Percentiles rank a stretch among this genome's conserved stretches.
Evolutionary conservation across 64 coral and sea anemone genomes (phyloP).

Genomic region (Exaiptasia diaphana): DNA sequence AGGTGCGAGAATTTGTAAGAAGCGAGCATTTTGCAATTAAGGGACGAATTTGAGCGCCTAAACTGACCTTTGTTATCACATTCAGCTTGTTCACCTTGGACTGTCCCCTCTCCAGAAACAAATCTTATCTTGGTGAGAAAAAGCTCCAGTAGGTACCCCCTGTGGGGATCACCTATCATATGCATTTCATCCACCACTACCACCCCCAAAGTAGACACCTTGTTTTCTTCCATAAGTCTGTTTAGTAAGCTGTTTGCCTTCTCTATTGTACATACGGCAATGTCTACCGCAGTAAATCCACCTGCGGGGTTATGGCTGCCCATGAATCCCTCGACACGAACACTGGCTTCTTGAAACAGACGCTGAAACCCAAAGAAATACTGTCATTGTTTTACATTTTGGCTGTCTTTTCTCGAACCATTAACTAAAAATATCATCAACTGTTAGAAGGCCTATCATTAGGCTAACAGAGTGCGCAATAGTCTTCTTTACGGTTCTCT

Average conservation of each 20-base stretch:
- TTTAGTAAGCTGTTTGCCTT: conserved; percentile 96
- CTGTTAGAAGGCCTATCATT: no score
- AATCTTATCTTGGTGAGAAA: conserved; percentile 88
- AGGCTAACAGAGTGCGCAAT: neutral
- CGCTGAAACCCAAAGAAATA: no score
- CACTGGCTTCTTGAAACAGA: conserved; percentile 83
- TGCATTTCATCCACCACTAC: conserved; percentile 95
- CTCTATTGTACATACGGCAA: conserved; percentile 97
- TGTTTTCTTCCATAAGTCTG: conserved; percentile 78
- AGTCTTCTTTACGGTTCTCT: no score
- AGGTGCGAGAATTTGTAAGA: no score
- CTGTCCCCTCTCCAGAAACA: conserved; percentile 26
- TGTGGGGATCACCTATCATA: conserved; percentile 80
- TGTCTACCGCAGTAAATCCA: conserved; percentile 71
- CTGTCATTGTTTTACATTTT: no score
- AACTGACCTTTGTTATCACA: no score
- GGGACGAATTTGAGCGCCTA: no score
- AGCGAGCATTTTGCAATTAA: no score
- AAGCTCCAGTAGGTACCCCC: conserved; percentile 90
- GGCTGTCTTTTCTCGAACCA: neutral
- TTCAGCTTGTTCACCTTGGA: neutral
- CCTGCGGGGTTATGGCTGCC: conserved; percentile 73
- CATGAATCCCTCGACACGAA: conserved; percentile 92
- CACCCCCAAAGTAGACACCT: conserved; percentile 67
- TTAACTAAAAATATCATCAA: no score